Percentiles rank a stretch among this genome's conserved stretches.
phyloP scores from a whole-genome alignment of 2,113 vertebrate species.

The Tapirus terrestris region DNA sequence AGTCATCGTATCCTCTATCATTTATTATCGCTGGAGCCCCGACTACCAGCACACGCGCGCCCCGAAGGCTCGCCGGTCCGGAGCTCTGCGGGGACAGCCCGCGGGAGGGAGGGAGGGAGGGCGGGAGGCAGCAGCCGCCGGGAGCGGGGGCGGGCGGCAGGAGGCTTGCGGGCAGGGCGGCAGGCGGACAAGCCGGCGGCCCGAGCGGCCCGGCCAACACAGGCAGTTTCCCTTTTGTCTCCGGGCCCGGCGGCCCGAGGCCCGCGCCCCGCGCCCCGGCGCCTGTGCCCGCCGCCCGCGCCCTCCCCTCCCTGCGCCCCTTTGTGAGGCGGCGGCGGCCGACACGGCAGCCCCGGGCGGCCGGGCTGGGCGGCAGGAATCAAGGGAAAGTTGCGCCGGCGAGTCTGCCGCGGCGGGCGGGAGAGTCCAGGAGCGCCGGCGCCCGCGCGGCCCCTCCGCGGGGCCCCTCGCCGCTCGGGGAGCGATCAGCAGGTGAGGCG shows the following conservation, averaged over 20 bases:
- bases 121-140: neutral
- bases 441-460: neutral
- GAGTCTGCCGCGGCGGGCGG: neutral
- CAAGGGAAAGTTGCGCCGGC: slow-evolving; percentile 66
- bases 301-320: slow-evolving; percentile 50
- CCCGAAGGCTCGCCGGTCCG: slow-evolving; percentile 60
- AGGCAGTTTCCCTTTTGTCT: slow-evolving; percentile 76
- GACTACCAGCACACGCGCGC: slow-evolving; percentile 78
- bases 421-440: neutral
- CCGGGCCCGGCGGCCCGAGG: slow-evolving; percentile 22
- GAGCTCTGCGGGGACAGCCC: slow-evolving; percentile 33
- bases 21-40: slow-evolving; percentile 87
- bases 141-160: neutral
- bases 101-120: slow-evolving; percentile 13
- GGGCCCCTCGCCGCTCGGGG: neutral
- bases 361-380: neutral
- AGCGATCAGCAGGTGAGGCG: slow-evolving; percentile 63
- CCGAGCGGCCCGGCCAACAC: neutral
- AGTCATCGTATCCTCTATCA: slow-evolving; percentile 99
- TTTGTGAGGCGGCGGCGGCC: slow-evolving; percentile 69
- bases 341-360: slow-evolving; percentile 8
- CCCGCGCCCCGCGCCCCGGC: neutral
- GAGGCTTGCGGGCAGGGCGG: neutral
- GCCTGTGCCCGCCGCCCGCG: slow-evolving; percentile 22
- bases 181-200: neutral